A percentile compares a stretch with the other conserved stretches of the same genome.
phyloP scores from a whole-genome alignment of 2,113 vertebrate genomes.

The Eulacestoma nigropectus region DNA sequence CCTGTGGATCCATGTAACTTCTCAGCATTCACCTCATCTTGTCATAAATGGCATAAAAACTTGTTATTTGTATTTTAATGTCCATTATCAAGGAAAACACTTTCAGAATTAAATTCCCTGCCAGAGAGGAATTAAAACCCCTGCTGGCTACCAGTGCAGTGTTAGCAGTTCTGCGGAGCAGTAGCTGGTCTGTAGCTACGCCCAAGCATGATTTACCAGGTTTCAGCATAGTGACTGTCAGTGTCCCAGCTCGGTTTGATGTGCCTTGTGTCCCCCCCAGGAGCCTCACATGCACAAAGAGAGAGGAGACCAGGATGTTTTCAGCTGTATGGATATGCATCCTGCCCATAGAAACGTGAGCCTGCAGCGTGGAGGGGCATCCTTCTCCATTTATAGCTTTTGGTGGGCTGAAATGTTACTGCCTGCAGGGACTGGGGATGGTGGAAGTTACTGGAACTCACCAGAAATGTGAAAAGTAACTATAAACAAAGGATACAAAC shows the following conservation, averaged over 20 bases:
- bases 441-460: not conserved
- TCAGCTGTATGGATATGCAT: no score
- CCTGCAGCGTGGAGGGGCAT: not conserved
- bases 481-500: not conserved
- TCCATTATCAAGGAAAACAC: not conserved
- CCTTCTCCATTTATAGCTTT: not conserved
- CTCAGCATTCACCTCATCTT: not conserved
- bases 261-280: not conserved
- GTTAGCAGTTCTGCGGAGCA: not conserved
- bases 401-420: not conserved
- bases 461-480: not conserved
- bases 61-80: not conserved
- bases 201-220: rapidly evolving
- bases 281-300: not conserved
- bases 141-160: rapidly evolving
- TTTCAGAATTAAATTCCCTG: not conserved
- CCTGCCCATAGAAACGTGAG: rapidly evolving
- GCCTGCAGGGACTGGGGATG: no score
- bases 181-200: not conserved
- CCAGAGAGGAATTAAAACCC: not conserved
- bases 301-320: not conserved
- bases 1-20: not conserved
- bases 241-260: rapidly evolving
- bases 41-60: not conserved
- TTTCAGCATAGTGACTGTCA: not conserved